Evolutionary conservation across 2,797 vertebrate species (phyloP).

Genomic region (Graptemys geographica): DNA sequence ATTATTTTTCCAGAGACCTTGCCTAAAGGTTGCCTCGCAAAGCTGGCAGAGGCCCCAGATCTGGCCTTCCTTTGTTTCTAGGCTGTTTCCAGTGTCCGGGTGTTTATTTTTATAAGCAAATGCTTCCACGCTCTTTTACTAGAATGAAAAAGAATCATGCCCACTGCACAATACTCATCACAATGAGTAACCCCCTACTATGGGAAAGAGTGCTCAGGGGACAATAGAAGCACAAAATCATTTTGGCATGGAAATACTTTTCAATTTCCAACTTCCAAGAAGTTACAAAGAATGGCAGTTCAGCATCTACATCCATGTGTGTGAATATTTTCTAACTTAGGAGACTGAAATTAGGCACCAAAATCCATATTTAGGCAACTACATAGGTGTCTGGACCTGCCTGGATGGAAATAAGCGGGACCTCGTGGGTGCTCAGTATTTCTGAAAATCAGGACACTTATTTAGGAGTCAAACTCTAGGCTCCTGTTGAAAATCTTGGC

Average conservation of each 20-base stretch:
- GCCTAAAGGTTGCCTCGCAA: slow-evolving; percentile 12
- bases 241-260: background rate
- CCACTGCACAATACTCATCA: background rate
- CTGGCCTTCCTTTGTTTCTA: background rate
- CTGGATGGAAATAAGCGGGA: background rate
- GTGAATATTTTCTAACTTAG: background rate
- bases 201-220: fast-evolving
- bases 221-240: background rate
- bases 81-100: background rate
- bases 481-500: slow-evolving; percentile 54
- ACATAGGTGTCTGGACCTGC: background rate
- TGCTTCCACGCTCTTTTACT: background rate
- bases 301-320: background rate
- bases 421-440: background rate
- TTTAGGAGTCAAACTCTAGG: slow-evolving; percentile 42
- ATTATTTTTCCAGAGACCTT: background rate
- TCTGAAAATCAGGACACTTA: slow-evolving; percentile 47
- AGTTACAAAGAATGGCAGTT: background rate
- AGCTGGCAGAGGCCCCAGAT: slow-evolving; percentile 25
- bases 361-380: background rate
- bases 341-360: background rate
- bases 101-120: background rate
- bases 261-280: background rate
- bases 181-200: background rate
- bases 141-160: background rate